Conservation (phyloP, 2,888 invertebrate genomes). For the Tachina fera region DNA sequence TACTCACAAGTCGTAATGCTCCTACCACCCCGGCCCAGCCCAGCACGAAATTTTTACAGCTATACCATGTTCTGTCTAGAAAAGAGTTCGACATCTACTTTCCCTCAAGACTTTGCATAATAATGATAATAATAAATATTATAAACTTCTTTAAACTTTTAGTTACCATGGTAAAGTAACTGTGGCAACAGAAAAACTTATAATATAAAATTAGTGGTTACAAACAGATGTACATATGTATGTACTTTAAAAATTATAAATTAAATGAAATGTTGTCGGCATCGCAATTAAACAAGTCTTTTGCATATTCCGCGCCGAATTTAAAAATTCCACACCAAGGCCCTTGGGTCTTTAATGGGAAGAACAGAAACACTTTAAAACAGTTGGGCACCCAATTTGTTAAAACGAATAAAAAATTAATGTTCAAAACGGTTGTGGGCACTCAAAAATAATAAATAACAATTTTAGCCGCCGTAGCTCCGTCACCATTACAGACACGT, state of each 20-base stretch:
- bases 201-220: neutral
- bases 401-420: slow-evolving; percentile 19
- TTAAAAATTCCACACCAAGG: neutral
- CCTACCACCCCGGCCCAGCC: no score
- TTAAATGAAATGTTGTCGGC: neutral
- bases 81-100: neutral
- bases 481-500: slow-evolving; percentile 8
- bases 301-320: neutral
- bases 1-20: no score
- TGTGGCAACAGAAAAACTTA: slow-evolving; percentile 1
- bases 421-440: slow-evolving; percentile 19
- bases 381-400: slow-evolving; percentile 30
- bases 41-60: no score
- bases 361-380: neutral
- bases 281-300: neutral
- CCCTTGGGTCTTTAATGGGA: neutral
- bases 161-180: slow-evolving; percentile 23
- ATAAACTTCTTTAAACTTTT: neutral
- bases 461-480: slow-evolving; percentile 50
- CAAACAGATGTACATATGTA: neutral
- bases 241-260: neutral
- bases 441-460: slow-evolving; percentile 34
- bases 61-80: no score
- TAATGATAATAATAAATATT: no score
- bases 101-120: neutral